Percentiles rank a stretch among this genome's conserved stretches.
These are phyloP conservation scores for Charadrius vociferus DNA, from an alignment of 2,113 vertebrate species.

Conservation along the genomic window DNA sequence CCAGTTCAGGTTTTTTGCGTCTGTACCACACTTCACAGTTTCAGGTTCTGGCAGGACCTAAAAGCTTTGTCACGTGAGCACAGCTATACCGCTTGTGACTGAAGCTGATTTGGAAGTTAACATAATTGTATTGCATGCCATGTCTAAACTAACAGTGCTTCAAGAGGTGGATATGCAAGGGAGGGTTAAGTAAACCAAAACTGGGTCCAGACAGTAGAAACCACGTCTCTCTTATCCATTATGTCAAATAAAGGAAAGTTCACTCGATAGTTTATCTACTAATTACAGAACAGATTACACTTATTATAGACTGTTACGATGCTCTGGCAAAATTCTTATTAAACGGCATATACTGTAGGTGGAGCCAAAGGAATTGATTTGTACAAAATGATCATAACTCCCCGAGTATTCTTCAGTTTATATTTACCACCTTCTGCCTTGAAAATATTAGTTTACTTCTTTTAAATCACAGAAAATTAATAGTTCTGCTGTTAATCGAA, in stretches of 20 bases:
- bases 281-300: neutral
- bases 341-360: slow-evolving; percentile 49
- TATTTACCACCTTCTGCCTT: neutral
- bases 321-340: neutral
- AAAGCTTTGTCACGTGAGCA: neutral
- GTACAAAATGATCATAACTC: neutral
- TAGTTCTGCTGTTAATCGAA: neutral
- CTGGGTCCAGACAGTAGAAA: neutral
- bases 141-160: neutral
- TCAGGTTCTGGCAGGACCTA: neutral
- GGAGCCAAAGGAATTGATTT: slow-evolving; percentile 60
- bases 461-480: neutral
- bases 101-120: neutral
- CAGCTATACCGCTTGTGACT: neutral
- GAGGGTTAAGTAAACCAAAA: neutral
- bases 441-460: neutral
- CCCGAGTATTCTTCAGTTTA: neutral
- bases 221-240: neutral
- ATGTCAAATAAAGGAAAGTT: neutral
- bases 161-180: neutral
- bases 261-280: neutral
- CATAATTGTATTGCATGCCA: accelerated
- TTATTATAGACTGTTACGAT: neutral
- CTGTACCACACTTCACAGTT: neutral
- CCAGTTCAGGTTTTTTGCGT: neutral